Base-by-base conservation (phyloP, 2,888 invertebrate genomes). In the Vanessa cardui region DNA sequence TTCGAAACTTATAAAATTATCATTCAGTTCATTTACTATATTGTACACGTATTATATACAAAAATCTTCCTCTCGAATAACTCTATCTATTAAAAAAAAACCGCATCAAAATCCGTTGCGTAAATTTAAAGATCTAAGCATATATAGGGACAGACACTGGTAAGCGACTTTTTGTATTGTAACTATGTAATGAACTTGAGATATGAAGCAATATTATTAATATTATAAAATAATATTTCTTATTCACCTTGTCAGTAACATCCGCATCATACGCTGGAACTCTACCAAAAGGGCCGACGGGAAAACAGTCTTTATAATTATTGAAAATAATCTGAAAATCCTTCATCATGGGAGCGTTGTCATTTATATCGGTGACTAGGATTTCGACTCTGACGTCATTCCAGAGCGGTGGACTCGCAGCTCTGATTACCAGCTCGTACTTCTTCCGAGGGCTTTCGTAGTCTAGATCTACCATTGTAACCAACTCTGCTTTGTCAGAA, bases 221-320 rank as follows among this genome's bases (percentile, higher is more conserved):
- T 39, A 39, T 39, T 12, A 9, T 39, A 39, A 39, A 4, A 12
- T 4, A 9, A 12, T 12, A 39, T 2, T 3, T 21, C 45, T 20
- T 18, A 2, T 45, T 58, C 67, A 95, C 92, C 83, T 94, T 95
- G 83, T 99, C 98, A 6, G 97, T 96, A 39, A 98, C 98, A 89
- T 99, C 99, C 15, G 98, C 98, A 87, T 99, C 99, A 80, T 95
- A 96, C 0, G 99, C 99, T 0, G 99, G 99, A 45, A 99, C 96
- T 66, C 95, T 94, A 0, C 99, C 99, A 78, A 99, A 97, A 0
- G 97, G 95, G 0, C 97, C 96, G n/a, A 96, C 96, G 0, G 99
- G 98, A 82, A 99, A 99, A 80, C 97, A 97, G 78, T 98, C 97
- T 75, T 96, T 96, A 85, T 97, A 99, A 81, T 99, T 99, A 88